Base-by-base conservation (phyloP, 2,888 invertebrate species). In the Arctia plantaginis region DNA sequence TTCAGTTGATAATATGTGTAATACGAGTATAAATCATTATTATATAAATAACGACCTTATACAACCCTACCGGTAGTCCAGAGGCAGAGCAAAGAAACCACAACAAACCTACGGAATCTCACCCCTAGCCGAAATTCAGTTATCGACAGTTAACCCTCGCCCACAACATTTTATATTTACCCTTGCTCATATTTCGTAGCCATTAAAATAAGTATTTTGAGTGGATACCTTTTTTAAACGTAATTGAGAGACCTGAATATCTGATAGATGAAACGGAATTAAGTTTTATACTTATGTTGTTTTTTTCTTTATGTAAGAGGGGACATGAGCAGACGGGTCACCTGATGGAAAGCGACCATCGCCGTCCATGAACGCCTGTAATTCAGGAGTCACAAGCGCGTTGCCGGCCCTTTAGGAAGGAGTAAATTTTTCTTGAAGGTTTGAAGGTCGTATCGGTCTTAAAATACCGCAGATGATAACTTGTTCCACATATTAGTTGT, bases 111-210 rank as follows among this genome's bases (percentile, higher is more conserved):
- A 73, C 79, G 73, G 76, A 68, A 66, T 77, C 72, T 77, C 62
- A 66, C 51, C 73, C 51, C 3, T 67, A 65, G 30, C 62, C 59
- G 13, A 33, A 71, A 72, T 71, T 68, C 76, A 72, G 76, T 44
- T 76, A 80, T 82, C 77, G 82, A 77, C 82, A 78, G 76, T 72
- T 70, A 75, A 71, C 78, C 75, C 65, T 77, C 74, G 72, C 55
- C 68, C 74, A 65, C 69, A 51, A 35, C 74, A 74, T 73, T 66
- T 72, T 68, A n/a, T 55, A 73, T 71, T 68, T 44, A 55, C 70
- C 33, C 41, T 67, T 71, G 39, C 47, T 68, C 33, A 71, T 71
- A 64, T 67, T 71, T 67, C 67, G 64, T 10, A 68, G 65, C 30
- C 13, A 39, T 47, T 47, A 35, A 30, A 23, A 71, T 8, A 67